Percentiles rank a stretch among this genome's conserved stretches.
These are phyloP conservation scores for Apoderus coryli DNA, from an alignment of 2,888 invertebrate species.

Conservation along the genomic window DNA sequence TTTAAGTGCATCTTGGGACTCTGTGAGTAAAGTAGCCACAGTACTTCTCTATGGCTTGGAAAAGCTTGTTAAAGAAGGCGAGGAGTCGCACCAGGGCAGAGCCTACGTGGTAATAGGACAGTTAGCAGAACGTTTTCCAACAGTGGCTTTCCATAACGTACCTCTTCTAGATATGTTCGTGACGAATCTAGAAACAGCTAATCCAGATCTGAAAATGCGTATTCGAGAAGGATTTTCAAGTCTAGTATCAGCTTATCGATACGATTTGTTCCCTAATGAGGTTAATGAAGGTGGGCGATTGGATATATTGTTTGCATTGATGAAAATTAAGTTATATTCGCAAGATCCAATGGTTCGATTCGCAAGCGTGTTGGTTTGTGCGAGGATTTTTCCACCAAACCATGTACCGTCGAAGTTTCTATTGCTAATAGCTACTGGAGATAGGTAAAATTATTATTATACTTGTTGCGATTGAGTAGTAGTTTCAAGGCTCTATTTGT, in stretches of 20 bases:
- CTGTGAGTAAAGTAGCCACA: slow-evolving; percentile 50
- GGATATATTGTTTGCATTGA: slow-evolving; percentile 37
- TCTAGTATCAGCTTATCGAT: slow-evolving; percentile 28
- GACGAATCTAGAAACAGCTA: slow-evolving; percentile 34
- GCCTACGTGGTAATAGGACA: slow-evolving; percentile 63
- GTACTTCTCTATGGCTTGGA: slow-evolving; percentile 60
- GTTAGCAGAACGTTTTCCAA: slow-evolving; percentile 44
- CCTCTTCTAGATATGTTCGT: slow-evolving; percentile 39
- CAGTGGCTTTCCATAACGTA: slow-evolving; percentile 53
- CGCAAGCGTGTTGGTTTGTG: slow-evolving; percentile 69
- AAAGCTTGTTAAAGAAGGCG: slow-evolving; percentile 53
- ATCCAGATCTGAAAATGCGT: slow-evolving; percentile 28
- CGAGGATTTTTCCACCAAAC: slow-evolving; percentile 65
- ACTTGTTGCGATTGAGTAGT: too few species aligned
- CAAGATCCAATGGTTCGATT: slow-evolving; percentile 68
- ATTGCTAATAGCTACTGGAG: slow-evolving; percentile 69
- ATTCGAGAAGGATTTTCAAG: slow-evolving; percentile 30
- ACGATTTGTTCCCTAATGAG: slow-evolving; percentile 26
- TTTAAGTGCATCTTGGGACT: slow-evolving; percentile 21
- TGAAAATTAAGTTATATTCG: slow-evolving; percentile 59
- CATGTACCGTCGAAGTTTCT: slow-evolving; percentile 73
- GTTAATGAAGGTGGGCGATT: slow-evolving; percentile 28
- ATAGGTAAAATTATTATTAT: slow-evolving; percentile 40
- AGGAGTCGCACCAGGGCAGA: slow-evolving; percentile 47
- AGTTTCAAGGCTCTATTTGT: too few species aligned